Evolutionary conservation across 2,888 invertebrate genomes (phyloP).

Genomic region (Andrena haemorrhoa): DNA sequence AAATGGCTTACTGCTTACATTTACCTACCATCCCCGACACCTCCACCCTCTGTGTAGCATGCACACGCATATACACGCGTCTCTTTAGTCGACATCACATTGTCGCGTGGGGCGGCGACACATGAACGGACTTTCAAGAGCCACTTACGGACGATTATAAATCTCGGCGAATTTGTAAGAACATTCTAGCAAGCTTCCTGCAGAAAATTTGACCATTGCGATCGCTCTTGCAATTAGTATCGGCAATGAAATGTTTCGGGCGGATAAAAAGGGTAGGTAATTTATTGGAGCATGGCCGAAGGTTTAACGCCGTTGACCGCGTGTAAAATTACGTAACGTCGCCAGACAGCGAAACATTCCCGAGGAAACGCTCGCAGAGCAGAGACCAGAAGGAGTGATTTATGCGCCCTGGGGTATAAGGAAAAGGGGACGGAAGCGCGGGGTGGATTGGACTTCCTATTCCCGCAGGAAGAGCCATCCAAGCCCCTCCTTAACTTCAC

Average conservation of each 20-base stretch:
- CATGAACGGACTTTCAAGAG: constrained; percentile 22
- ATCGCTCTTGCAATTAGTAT: neutral
- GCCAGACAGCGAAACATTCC: constrained; percentile 70
- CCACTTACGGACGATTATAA: neutral
- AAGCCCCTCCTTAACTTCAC: constrained; percentile 78
- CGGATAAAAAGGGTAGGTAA: neutral
- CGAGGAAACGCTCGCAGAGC: constrained; percentile 44
- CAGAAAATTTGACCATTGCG: neutral
- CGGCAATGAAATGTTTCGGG: too few relatives aligned
- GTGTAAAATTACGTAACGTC: constrained; percentile 77
- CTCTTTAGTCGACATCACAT: constrained; percentile 3
- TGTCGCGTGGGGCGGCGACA: constrained; percentile 15
- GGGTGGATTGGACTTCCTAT: constrained; percentile 81
- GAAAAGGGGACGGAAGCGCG: constrained; percentile 79
- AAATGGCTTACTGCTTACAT: constrained; percentile 85
- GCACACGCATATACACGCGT: constrained; percentile 5
- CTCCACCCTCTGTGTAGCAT: constrained; percentile 19
- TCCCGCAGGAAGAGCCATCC: constrained; percentile 77
- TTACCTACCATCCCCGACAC: constrained; percentile 75
- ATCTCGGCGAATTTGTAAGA: neutral
- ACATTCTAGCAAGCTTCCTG: neutral
- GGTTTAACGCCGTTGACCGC: constrained; percentile 35
- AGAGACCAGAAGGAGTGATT: constrained; percentile 76
- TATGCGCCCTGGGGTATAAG: constrained; percentile 79
- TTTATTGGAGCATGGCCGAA: neutral